Conservation (phyloP, 64 coral and sea anemone genomes). For the Dendrophyllia cribrosa region DNA sequence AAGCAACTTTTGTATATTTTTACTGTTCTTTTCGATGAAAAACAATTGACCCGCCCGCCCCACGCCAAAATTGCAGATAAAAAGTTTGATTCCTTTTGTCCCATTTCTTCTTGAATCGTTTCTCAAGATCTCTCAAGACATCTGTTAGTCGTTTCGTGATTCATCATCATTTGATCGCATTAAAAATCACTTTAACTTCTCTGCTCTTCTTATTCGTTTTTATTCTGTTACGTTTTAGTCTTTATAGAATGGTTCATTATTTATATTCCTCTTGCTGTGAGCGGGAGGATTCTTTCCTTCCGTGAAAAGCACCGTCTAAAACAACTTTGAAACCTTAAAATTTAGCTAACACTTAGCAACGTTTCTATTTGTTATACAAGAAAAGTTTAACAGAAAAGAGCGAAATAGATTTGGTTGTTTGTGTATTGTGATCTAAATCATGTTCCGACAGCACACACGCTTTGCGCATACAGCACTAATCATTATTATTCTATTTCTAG, state of each 20-base stretch:
- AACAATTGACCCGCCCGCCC: neutral
- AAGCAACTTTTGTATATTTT: too few relatives aligned
- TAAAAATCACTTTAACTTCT: neutral
- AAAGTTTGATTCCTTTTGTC: neutral
- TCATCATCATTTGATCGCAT: neutral
- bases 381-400: neutral
- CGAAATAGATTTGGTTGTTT: neutral
- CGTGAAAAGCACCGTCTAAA: too few relatives aligned
- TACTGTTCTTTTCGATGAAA: neutral
- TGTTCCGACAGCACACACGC: neutral
- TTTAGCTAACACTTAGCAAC: too few relatives aligned
- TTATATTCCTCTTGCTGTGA: too few relatives aligned
- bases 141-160: neutral
- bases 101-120: neutral
- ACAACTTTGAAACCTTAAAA: too few relatives aligned
- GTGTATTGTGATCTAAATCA: neutral
- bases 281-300: too few relatives aligned
- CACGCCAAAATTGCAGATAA: too few relatives aligned
- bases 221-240: too few relatives aligned
- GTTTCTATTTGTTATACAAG: neutral
- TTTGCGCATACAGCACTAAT: neutral
- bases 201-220: neutral
- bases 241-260: too few relatives aligned
- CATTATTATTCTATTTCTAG: slow-evolving; percentile 22
- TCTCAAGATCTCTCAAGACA: neutral